Base-by-base conservation (phyloP, 1,140 invertebrate genomes). In the Ips nitidus region DNA sequence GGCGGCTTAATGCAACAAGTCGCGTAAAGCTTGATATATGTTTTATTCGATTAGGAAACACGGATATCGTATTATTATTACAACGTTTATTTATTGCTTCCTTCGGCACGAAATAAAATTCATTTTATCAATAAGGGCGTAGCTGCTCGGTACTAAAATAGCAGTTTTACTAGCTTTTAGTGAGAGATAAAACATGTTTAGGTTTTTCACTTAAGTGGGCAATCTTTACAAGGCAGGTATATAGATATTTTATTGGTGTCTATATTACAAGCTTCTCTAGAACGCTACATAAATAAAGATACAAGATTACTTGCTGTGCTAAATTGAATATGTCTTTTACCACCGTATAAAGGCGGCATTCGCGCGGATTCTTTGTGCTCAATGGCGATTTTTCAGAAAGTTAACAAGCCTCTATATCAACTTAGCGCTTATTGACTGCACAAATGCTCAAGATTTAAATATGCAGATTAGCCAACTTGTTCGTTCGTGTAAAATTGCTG, bases 241-340 rank as follows among this genome's bases (percentile, higher is more conserved):
- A 50, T 59, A 41, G 45, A 42, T 59, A 41, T 41, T 62, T 50
- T 50, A 62, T 50, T 38, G 60, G 43, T 52, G 5, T 59, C 41
- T 59, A 7, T 42, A 59, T 59, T 41, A 42, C 39, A 3, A 39
- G 57, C 57, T 41, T 4, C 41, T 6, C 60, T 41, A 41, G 47
- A 62, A 45, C 40, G 60, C 43, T 50, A 50, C 60, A 62, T 62
- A 62, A 62, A 62, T 62, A 47, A 47, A 4, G 45, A 62, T 50
- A 62, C 43, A 62, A 62, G 57, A 59, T 59, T 41, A 59, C 57
- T 42, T 59, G 41, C 42, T 41, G 2, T 38, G 57, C 38, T 42
- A n/a, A 59, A 59, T 42, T 8, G 57, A 59, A 42, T 59, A 59
- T 59, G 40, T 62, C 43, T 22, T 50, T 52, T 22, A 38, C 6